Evolutionary conservation across 2,113 vertebrate genomes (phyloP).

Genomic region (Hyperopisus bebe): DNA sequence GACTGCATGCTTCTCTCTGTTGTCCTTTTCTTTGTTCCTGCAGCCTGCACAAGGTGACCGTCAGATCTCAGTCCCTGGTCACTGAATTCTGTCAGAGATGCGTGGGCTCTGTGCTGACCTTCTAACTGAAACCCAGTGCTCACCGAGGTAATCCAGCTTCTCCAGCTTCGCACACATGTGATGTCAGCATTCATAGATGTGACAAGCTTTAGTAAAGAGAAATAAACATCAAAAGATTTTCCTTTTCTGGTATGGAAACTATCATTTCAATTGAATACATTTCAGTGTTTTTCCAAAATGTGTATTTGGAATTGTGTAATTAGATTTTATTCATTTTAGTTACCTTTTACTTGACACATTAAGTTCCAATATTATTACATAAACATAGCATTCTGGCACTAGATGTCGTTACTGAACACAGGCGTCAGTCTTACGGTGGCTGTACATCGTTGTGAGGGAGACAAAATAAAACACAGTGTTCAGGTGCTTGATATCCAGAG

Average conservation of each 20-base stretch:
- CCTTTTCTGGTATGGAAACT: not conserved
- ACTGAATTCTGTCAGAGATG: not conserved
- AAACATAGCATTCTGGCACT: not conserved
- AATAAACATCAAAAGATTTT: not conserved
- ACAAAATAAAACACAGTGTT: not conserved
- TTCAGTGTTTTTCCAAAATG: not conserved
- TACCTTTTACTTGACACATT: not conserved
- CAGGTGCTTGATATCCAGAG: not conserved
- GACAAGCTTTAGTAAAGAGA: not conserved
- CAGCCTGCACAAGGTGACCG: not conserved
- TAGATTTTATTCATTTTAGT: not conserved
- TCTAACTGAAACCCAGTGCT: not conserved
- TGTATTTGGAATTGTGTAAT: not conserved
- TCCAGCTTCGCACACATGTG: not conserved
- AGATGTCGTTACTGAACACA: not conserved
- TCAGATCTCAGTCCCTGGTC: not conserved
- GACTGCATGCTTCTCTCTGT: not conserved
- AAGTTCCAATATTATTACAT: not conserved
- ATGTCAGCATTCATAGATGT: not conserved
- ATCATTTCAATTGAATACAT: not conserved
- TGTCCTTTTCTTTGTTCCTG: not conserved
- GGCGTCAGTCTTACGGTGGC: not conserved
- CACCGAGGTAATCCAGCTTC: not conserved
- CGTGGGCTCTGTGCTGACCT: not conserved
- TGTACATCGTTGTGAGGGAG: not conserved